Conservation (phyloP, 2,113 vertebrate species). For the Zosterops borbonicus region DNA sequence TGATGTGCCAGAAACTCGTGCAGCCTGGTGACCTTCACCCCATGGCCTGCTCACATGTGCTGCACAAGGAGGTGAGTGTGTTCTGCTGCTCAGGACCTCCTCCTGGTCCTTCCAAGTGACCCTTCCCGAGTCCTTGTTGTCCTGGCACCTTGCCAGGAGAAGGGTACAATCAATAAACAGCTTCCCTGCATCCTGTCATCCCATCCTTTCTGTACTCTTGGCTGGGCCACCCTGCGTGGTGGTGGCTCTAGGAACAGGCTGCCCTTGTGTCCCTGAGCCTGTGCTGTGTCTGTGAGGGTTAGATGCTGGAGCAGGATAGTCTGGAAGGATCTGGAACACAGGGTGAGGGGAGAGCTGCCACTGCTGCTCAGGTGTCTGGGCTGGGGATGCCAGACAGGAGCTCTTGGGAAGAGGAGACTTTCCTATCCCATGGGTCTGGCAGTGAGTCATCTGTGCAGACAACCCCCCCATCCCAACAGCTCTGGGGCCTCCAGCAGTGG, state of each 20-base stretch:
- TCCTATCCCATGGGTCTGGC: neutral
- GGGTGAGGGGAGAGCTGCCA: neutral
- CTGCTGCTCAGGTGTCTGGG: neutral
- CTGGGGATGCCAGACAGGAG: neutral
- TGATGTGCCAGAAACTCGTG: constrained; percentile 90
- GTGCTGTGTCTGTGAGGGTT: neutral
- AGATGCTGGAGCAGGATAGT: neutral
- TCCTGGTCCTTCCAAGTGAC: neutral
- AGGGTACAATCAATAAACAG: neutral
- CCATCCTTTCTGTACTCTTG: neutral
- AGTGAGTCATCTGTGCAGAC: neutral
- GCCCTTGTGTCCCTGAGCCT: neutral
- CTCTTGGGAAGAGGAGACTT: neutral
- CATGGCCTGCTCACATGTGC: constrained; percentile 82
- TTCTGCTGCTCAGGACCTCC: neutral
- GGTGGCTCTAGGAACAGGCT: neutral
- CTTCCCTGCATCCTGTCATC: neutral
- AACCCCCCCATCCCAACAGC: neutral
- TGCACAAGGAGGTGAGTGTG: constrained; percentile 85
- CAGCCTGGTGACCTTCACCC: constrained; percentile 82
- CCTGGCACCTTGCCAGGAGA: neutral
- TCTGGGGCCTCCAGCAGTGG: neutral
- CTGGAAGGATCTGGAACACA: neutral
- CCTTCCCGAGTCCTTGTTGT: neutral
- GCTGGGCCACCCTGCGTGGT: neutral